These are phyloP conservation scores for Numenius arquata DNA, from an alignment of 2,113 vertebrate genomes.

Conservation along the genomic window DNA sequence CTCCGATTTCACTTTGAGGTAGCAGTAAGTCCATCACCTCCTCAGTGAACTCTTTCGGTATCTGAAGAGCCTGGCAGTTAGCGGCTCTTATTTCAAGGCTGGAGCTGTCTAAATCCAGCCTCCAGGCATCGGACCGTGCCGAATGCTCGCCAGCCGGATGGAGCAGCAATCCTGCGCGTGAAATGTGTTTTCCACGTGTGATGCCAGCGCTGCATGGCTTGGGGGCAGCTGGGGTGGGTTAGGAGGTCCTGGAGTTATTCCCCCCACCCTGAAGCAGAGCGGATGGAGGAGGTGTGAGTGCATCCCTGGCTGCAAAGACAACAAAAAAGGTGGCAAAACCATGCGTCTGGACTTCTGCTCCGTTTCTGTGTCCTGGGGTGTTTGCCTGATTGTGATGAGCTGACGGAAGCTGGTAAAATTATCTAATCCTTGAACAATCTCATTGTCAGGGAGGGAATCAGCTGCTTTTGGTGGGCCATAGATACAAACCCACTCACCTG, in stretches of 20 bases:
- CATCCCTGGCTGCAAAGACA: neutral
- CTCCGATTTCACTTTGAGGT: constrained; percentile 22
- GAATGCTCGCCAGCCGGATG: neutral
- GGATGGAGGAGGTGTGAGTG: neutral
- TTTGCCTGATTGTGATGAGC: neutral
- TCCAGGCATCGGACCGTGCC: neutral
- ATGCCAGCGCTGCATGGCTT: neutral
- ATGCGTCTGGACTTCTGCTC: neutral
- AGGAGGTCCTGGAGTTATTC: neutral
- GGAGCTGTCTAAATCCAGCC: constrained; percentile 30
- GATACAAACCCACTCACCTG: neutral
- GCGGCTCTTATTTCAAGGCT: constrained; percentile 37
- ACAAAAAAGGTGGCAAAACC: neutral
- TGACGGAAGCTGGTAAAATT: neutral
- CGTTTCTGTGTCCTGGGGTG: neutral
- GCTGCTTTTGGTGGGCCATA: neutral
- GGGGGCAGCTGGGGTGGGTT: neutral
- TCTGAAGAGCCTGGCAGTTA: constrained; percentile 28
- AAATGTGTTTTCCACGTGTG: neutral
- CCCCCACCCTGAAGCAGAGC: neutral
- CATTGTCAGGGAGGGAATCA: neutral
- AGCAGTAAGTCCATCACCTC: constrained; percentile 9
- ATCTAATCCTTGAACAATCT: neutral
- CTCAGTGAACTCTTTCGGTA: neutral
- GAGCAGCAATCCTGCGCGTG: neutral